A percentile compares a stretch with the other conserved stretches of the same genome.
These are phyloP conservation scores for Tetropium fuscum DNA, from an alignment of 2,888 invertebrate genomes.

Conservation along the genomic window DNA sequence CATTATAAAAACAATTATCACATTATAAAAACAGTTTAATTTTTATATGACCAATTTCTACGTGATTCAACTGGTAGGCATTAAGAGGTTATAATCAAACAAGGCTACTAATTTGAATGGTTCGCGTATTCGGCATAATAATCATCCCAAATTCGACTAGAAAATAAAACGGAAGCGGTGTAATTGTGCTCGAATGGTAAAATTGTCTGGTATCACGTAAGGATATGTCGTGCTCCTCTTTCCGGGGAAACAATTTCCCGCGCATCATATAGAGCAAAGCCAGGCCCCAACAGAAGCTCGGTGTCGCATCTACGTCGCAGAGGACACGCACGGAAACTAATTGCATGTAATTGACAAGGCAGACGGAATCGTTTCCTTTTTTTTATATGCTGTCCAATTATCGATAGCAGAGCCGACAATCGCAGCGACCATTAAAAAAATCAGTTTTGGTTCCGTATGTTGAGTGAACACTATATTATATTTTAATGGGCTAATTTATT, in stretches of 20 bases:
- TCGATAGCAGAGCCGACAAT: constrained; percentile 9
- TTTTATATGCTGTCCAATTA: constrained; percentile 14
- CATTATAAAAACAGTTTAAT: no score
- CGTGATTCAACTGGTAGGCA: no score
- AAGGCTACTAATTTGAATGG: no score
- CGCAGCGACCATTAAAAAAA: constrained; percentile 6
- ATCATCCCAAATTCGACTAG: no score
- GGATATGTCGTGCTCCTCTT: constrained; percentile 44
- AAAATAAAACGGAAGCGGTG: constrained; percentile 28
- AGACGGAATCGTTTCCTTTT: constrained; percentile 28
- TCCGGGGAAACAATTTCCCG: constrained; percentile 43
- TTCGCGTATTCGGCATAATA: no score
- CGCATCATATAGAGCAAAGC: constrained; percentile 21
- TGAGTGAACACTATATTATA: background rate
- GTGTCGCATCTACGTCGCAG: constrained; percentile 34
- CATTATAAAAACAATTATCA: no score
- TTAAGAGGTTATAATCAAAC: no score
- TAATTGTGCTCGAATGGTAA: constrained; percentile 31
- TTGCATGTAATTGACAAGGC: constrained; percentile 60
- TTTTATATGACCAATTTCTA: no score
- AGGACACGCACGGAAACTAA: constrained; percentile 59
- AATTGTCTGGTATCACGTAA: constrained; percentile 45
- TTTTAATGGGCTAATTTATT: no score
- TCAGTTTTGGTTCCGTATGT: constrained; percentile 3
- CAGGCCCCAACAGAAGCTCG: constrained; percentile 20